These are phyloP conservation scores for Sparidentex hasta DNA, from an alignment of 2,797 vertebrate genomes.

Conservation along the genomic window DNA sequence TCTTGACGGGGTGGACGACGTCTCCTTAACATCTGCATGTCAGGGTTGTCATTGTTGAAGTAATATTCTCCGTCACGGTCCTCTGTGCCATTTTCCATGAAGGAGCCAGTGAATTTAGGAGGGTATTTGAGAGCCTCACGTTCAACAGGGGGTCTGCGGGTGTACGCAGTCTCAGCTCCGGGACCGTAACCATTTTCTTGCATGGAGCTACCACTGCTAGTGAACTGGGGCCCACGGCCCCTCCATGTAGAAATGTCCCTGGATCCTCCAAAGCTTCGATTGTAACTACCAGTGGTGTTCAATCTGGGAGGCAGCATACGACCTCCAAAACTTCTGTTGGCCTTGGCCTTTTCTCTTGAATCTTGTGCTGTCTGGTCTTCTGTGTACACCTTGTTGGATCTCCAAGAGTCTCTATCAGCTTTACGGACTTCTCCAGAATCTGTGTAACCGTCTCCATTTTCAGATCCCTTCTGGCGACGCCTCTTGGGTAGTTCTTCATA, in stretches of 20 bases:
- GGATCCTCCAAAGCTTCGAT: constrained; percentile 84
- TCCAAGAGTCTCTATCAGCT: constrained; percentile 93
- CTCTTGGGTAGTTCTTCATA: constrained; percentile 98
- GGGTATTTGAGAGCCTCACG: constrained; percentile 89
- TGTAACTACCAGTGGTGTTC: constrained; percentile 87
- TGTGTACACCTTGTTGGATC: constrained; percentile 92
- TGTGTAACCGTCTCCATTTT: constrained; percentile 88
- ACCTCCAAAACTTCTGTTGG: constrained; percentile 88
- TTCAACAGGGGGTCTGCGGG: constrained; percentile 85
- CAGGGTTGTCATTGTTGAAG: constrained; percentile 88
- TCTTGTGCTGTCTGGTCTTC: constrained; percentile 89
- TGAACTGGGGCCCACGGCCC: constrained; percentile 84
- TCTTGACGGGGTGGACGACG: constrained; percentile 96
- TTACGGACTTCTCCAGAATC: constrained; percentile 87
- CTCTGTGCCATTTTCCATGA: constrained; percentile 88
- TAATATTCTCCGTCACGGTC: constrained; percentile 90
- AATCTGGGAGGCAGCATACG: constrained; percentile 93
- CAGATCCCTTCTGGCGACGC: constrained; percentile 90
- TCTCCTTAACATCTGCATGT: constrained; percentile 92
- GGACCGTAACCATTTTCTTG: constrained; percentile 90
- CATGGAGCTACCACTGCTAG: constrained; percentile 73
- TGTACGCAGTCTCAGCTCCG: constrained; percentile 83
- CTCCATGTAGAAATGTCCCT: constrained; percentile 92
- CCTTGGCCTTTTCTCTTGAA: constrained; percentile 86
- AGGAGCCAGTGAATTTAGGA: constrained; percentile 87